Conservation (phyloP, 1,140 invertebrate species). For the Triops cancriformis region DNA sequence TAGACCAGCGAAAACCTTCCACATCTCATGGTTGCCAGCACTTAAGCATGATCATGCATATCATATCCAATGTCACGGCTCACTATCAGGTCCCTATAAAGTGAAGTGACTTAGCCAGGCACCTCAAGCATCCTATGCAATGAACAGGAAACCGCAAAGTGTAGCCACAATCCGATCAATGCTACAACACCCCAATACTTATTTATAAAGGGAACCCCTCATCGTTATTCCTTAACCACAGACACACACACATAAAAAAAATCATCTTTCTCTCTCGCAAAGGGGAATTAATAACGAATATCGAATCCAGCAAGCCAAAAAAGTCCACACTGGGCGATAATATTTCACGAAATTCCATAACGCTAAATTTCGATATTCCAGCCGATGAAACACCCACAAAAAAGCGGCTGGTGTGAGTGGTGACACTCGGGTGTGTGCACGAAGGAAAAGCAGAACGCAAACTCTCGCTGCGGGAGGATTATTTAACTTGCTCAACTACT, state of each 20-base stretch:
- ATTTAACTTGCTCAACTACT: background rate
- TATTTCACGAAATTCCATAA: no score
- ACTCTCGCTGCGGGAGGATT: no score
- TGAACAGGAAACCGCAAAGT: background rate
- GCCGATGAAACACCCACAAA: no score
- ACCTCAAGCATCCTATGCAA: background rate
- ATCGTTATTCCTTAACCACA: background rate
- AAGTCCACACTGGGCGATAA: no score
- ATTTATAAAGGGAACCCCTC: background rate
- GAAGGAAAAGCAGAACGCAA: no score
- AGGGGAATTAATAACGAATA: no score
- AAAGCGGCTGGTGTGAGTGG: no score
- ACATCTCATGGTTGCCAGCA: background rate
- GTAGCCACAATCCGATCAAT: constrained; percentile 1
- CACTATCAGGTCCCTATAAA: background rate
- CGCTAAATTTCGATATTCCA: no score
- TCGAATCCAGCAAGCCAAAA: no score
- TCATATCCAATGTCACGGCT: constrained; percentile 3
- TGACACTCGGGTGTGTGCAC: no score
- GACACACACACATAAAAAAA: no score
- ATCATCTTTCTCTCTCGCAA: no score
- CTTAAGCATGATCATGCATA: background rate
- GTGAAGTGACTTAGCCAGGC: background rate
- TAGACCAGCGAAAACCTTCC: background rate
- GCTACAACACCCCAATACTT: background rate